Evolutionary conservation across 92 coral and sea anemone species (phyloP).

Genomic region (Meandrina meandrites): DNA sequence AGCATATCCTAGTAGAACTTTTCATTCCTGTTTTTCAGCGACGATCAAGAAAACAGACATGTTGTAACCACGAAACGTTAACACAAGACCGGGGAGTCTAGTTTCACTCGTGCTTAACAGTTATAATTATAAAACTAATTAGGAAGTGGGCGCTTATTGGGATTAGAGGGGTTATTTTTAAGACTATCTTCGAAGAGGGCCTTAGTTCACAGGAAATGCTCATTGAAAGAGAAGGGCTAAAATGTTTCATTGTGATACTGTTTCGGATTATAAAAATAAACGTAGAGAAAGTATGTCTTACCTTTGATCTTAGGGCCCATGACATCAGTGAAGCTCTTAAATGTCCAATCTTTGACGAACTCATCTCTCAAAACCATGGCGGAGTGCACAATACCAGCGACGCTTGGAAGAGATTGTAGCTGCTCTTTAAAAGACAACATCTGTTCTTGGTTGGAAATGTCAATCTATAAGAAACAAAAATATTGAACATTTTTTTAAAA

Average conservation of each 20-base stretch:
- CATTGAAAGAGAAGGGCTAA: not conserved
- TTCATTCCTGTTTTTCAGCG: too few species aligned
- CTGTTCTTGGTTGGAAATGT: constrained; percentile 64
- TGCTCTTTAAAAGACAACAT: constrained; percentile 53
- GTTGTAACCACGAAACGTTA: too few species aligned
- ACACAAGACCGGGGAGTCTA: too few species aligned
- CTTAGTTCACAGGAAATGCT: not conserved
- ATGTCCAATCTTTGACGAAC: constrained; percentile 50
- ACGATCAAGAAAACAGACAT: too few species aligned
- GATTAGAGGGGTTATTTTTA: not conserved
- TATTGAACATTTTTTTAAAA: too few species aligned
- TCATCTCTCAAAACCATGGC: constrained; percentile 78
- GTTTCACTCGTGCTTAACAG: too few species aligned
- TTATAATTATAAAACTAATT: too few species aligned
- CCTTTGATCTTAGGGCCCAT: constrained; percentile 81
- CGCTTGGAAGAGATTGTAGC: constrained; percentile 59
- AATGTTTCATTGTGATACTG: not conserved
- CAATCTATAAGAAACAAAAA: constrained; percentile 39
- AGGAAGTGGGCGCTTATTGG: not conserved
- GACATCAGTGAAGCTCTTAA: constrained; percentile 53
- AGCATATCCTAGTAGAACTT: too few species aligned
- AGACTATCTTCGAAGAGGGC: not conserved
- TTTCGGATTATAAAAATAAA: not conserved
- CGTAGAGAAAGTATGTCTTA: too few species aligned
- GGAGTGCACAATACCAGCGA: constrained; percentile 79